Evolutionary conservation across 2,888 invertebrate species (phyloP).

Genomic region (Electrophaes corylata): DNA sequence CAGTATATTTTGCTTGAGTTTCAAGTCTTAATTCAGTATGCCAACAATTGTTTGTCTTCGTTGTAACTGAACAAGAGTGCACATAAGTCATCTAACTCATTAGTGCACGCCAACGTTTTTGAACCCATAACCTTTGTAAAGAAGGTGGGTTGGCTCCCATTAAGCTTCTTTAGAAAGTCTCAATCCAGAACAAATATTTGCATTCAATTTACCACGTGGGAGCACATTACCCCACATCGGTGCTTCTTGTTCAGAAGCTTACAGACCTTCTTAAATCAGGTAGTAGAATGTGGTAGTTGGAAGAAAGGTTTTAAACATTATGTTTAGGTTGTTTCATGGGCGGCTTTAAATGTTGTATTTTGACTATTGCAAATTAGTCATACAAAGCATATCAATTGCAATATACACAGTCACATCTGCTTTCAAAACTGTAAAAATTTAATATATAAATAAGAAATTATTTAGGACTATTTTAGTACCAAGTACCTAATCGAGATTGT

Average conservation of each 20-base stretch:
- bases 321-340: too few species aligned
- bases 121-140: conserved; percentile 27
- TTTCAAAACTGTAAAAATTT: not conserved
- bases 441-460: too few species aligned
- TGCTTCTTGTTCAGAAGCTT: not conserved
- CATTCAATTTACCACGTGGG: conserved; percentile 11
- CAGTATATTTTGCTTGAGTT: conserved; percentile 25
- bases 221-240: not conserved
- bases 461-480: too few species aligned
- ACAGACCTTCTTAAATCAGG: not conserved
- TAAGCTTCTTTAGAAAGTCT: conserved; percentile 28
- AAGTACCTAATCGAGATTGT: too few species aligned
- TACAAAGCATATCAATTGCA: too few species aligned
- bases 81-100: conserved; percentile 32
- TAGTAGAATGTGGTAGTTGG: too few species aligned
- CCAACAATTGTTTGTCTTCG: conserved; percentile 38
- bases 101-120: conserved; percentile 32
- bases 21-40: conserved; percentile 36
- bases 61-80: conserved; percentile 32
- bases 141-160: conserved; percentile 21
- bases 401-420: not conserved
- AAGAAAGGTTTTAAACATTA: too few species aligned
- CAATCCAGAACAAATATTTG: conserved; percentile 16
- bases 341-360: too few species aligned
- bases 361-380: too few species aligned